phyloP scores from a whole-genome alignment of 2,797 vertebrate genomes.

The Acanthiza pusilla region DNA sequence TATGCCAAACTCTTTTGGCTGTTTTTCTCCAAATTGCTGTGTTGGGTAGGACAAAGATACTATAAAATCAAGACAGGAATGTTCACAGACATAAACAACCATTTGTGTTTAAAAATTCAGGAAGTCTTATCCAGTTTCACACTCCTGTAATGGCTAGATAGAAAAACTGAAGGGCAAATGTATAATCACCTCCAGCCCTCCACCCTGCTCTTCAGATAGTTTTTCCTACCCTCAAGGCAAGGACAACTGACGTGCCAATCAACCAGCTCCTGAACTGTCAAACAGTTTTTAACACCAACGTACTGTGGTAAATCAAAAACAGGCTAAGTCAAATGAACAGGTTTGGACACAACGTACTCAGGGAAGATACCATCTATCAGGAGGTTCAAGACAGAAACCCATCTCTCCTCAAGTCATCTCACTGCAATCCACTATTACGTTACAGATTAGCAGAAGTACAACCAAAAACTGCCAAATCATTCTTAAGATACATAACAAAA shows the following conservation, averaged over 20 bases:
- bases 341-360: accelerated
- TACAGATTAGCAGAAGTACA: background rate
- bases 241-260: background rate
- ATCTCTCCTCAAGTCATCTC: background rate
- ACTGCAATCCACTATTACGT: background rate
- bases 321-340: background rate
- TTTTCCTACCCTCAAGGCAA: background rate
- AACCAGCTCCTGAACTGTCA: background rate
- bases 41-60: background rate
- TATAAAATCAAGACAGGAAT: background rate
- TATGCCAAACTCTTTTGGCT: background rate
- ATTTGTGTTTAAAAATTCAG: background rate
- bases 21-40: background rate
- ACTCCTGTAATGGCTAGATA: background rate
- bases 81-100: background rate
- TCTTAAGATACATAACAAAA: background rate
- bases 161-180: background rate
- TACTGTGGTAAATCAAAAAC: background rate
- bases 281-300: background rate
- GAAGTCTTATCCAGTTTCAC: background rate
- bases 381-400: background rate
- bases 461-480: background rate
- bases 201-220: background rate
- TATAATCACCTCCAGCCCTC: background rate
- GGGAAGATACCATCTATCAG: background rate